These are phyloP conservation scores for Rhincodon typus DNA, from an alignment of 2,797 vertebrate genomes.

Conservation along the genomic window DNA sequence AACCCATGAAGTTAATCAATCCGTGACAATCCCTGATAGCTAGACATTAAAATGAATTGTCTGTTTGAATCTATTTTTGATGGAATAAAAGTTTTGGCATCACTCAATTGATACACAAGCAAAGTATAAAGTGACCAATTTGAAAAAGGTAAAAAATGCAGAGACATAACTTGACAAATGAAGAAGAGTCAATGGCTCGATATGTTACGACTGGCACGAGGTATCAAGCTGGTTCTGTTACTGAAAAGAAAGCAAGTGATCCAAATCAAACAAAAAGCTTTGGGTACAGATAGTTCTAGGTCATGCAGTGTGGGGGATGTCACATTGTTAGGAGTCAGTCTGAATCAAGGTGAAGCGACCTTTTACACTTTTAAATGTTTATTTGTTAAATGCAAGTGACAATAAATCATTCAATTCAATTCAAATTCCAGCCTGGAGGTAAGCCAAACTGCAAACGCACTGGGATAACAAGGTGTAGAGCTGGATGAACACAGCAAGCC, in stretches of 20 bases:
- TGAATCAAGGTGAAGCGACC: neutral
- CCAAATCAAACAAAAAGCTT: neutral
- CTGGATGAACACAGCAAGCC: no score
- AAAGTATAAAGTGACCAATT: neutral
- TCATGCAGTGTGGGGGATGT: neutral
- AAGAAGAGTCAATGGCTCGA: neutral
- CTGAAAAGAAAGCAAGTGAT: neutral
- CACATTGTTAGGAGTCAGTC: neutral
- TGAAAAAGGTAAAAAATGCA: neutral
- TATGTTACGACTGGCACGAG: neutral
- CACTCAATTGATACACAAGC: neutral
- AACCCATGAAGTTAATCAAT: no score
- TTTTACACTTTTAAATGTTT: no score
- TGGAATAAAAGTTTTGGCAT: neutral
- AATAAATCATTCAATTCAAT: no score
- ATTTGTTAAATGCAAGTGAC: no score
- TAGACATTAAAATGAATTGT: neutral
- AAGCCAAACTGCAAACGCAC: neutral
- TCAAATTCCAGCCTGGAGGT: neutral
- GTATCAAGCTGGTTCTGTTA: neutral
- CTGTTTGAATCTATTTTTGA: neutral
- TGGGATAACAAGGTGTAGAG: neutral
- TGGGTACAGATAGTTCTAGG: neutral
- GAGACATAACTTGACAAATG: neutral
- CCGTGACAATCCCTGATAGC: no score